Percentiles rank a stretch among this genome's conserved stretches.
Evolutionary conservation across 2,888 invertebrate genomes (phyloP).

Genomic region (Phyllotreta cruciferae): DNA sequence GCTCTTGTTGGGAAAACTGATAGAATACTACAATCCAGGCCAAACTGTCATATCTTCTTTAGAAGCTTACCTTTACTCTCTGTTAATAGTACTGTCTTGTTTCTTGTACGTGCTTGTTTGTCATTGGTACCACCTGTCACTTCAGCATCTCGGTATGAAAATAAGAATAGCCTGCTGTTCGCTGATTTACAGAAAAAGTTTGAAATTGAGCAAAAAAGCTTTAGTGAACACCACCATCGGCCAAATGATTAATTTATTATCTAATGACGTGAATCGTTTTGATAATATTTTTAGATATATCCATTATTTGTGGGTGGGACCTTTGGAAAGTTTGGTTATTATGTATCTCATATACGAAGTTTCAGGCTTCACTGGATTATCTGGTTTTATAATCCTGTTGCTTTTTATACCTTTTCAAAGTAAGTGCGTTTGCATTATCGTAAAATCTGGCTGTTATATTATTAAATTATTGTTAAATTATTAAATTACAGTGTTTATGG

Average conservation of each 20-base stretch:
- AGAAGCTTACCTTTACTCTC: conserved; percentile 48
- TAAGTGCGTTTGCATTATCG: conserved; percentile 43
- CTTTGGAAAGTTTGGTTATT: conserved; percentile 76
- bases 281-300: conserved; percentile 81
- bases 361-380: conserved; percentile 63
- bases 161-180: conserved; percentile 75
- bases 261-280: conserved; percentile 88
- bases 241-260: conserved; percentile 64
- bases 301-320: conserved; percentile 82
- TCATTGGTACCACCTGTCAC: conserved; percentile 88
- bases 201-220: conserved; percentile 78
- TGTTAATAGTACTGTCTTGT: conserved; percentile 44
- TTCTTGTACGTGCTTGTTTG: conserved; percentile 70
- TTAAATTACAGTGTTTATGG: conserved; percentile 47
- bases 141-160: conserved; percentile 81
- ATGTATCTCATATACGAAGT: conserved; percentile 71
- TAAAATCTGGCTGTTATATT: conserved; percentile 1
- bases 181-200: conserved; percentile 70
- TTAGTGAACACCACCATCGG: conserved; percentile 83
- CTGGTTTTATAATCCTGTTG: conserved; percentile 64
- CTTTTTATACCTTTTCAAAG: conserved; percentile 61
- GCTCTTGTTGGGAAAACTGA: conserved; percentile 47
- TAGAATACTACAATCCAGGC: conserved; percentile 46
- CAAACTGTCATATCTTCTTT: conserved; percentile 39
- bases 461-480: background rate